Conservation (phyloP, 1,140 invertebrate species). For the Leptinotarsa lineolata region DNA sequence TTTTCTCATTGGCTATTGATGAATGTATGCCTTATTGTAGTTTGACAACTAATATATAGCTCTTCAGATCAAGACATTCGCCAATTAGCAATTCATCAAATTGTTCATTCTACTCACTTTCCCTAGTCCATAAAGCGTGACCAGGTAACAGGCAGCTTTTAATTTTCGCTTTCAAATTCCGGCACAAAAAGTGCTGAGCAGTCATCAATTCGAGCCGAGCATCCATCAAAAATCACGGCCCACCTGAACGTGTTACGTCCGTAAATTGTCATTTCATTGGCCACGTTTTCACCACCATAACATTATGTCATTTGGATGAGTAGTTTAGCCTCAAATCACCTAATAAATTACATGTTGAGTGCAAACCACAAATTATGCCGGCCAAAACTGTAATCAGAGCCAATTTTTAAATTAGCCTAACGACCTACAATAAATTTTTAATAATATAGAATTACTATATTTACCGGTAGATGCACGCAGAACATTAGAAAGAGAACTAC, state of each 20-base stretch:
- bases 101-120: background rate
- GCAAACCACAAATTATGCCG: constrained; percentile 14
- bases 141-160: background rate
- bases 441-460: constrained; percentile 23
- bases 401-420: constrained; percentile 24
- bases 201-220: background rate
- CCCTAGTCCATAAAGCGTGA: background rate
- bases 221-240: background rate
- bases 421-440: constrained; percentile 6
- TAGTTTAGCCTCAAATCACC: constrained; percentile 8
- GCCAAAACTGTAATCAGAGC: constrained; percentile 16
- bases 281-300: background rate
- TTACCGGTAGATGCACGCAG: constrained; percentile 19
- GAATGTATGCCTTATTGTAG: too few species aligned
- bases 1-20: too few species aligned
- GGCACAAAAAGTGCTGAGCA: background rate
- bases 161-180: background rate
- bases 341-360: constrained; percentile 21
- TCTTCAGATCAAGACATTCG: too few species aligned
- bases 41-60: too few species aligned
- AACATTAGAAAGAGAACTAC: background rate
- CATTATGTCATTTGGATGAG: constrained; percentile 6
- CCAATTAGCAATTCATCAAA: background rate
- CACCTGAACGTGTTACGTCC: background rate
- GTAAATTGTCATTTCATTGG: constrained; percentile 2